A percentile compares a stretch with the other conserved stretches of the same genome.
Conservation (phyloP, 2,888 invertebrate genomes). For the Cetonia aurata region DNA sequence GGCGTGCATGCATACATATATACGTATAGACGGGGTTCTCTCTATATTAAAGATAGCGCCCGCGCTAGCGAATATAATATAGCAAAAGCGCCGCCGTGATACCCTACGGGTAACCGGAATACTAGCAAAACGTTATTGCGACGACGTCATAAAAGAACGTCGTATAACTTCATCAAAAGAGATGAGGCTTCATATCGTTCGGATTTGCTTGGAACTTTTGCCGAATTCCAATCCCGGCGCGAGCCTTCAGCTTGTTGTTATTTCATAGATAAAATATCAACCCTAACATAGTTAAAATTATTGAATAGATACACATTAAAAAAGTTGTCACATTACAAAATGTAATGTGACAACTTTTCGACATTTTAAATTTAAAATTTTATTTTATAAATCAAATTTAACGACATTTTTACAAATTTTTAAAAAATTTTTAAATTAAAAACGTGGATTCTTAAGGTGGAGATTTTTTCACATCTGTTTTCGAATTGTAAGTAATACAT, state of each 20-base stretch:
- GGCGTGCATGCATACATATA: not conserved
- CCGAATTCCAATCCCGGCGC: not conserved
- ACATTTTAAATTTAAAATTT: no score
- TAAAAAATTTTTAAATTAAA: no score
- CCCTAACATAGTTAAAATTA: no score
- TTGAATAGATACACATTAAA: no score
- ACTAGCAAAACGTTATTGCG: conserved; percentile 36
- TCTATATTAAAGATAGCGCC: conserved; percentile 3
- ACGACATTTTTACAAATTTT: no score
- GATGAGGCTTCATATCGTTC: not conserved
- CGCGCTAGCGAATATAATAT: conserved; percentile 17
- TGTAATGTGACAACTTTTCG: no score
- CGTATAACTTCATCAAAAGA: conserved; percentile 30
- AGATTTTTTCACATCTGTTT: no score
- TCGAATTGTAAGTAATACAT: no score
- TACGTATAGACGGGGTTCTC: not conserved
- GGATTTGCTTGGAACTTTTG: not conserved
- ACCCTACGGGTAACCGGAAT: conserved; percentile 23
- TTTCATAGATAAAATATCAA: no score
- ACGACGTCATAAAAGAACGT: conserved; percentile 21
- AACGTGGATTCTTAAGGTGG: no score
- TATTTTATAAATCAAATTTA: no score
- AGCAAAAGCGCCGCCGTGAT: conserved; percentile 1
- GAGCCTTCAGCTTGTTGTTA: conserved; percentile 5
- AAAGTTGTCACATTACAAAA: no score